Conservation (phyloP, 2,888 invertebrate genomes). For the Frankliniella fusca region DNA sequence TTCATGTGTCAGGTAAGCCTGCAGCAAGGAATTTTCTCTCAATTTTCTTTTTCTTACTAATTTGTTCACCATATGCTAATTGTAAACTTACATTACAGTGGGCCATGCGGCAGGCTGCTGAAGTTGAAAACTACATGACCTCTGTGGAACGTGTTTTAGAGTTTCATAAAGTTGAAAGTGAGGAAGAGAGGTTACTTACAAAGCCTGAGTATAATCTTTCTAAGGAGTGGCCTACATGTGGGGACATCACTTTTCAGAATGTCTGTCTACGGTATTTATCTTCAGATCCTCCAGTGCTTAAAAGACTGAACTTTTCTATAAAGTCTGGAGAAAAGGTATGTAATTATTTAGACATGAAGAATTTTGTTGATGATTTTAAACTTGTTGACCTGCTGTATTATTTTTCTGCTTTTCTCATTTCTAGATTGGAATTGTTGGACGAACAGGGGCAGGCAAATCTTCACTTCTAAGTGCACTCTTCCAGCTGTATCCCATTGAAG, state of each 20-base stretch:
- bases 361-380: not conserved
- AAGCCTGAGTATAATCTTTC: slow-evolving; percentile 57
- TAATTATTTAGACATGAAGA: not conserved
- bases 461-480: slow-evolving; percentile 74
- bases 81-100: slow-evolving; percentile 48
- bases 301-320: slow-evolving; percentile 62
- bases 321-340: slow-evolving; percentile 58
- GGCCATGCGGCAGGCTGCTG: slow-evolving; percentile 88
- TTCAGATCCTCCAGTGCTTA: slow-evolving; percentile 68
- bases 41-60: not conserved
- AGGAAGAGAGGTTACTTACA: slow-evolving; percentile 40
- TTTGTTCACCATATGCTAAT: not conserved
- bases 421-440: slow-evolving; percentile 73
- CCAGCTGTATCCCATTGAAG: slow-evolving; percentile 72
- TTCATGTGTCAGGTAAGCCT: slow-evolving; percentile 72
- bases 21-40: not conserved
- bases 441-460: slow-evolving; percentile 81
- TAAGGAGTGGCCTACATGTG: slow-evolving; percentile 67
- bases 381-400: not conserved
- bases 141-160: slow-evolving; percentile 85
- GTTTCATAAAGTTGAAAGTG: slow-evolving; percentile 65
- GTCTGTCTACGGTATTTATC: slow-evolving; percentile 69
- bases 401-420: slow-evolving; percentile 40
- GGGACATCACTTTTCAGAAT: slow-evolving; percentile 63
- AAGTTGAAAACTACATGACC: slow-evolving; percentile 82